Conservation (phyloP, 2,888 invertebrate species). For the Stenodema calcarata region DNA sequence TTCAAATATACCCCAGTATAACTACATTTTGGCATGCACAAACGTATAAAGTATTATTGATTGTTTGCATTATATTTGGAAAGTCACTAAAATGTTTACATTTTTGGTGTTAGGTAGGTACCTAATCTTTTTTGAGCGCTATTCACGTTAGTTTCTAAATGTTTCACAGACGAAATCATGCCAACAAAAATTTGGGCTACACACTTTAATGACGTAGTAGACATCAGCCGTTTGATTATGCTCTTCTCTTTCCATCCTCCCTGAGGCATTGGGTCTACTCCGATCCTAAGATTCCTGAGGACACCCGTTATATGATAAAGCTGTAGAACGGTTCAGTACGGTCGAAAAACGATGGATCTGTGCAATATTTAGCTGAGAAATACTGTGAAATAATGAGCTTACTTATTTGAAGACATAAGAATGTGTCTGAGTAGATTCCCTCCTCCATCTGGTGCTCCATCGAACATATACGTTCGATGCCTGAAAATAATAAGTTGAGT, state of each 20-base stretch:
- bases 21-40: too few relatives aligned
- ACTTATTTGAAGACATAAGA: constrained; percentile 58
- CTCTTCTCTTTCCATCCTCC: constrained; percentile 58
- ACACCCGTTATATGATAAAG: not conserved
- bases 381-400: not conserved
- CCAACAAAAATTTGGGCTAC: constrained; percentile 49
- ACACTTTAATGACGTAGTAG: constrained; percentile 62
- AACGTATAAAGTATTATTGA: too few relatives aligned
- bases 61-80: too few relatives aligned
- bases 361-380: too few relatives aligned
- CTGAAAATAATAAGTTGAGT: constrained; percentile 53
- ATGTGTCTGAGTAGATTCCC: constrained; percentile 59
- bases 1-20: too few relatives aligned
- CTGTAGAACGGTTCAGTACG: too few relatives aligned
- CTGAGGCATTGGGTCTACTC: constrained; percentile 10
- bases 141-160: not conserved
- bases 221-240: constrained; percentile 59
- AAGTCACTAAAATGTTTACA: too few relatives aligned
- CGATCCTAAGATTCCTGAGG: constrained; percentile 45
- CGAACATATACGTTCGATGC: constrained; percentile 60
- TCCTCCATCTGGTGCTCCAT: constrained; percentile 58
- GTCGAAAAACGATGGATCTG: too few relatives aligned
- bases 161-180: not conserved
- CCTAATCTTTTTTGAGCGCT: too few relatives aligned
- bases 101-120: too few relatives aligned